Percentiles rank a stretch among this genome's conserved stretches.
These are phyloP conservation scores for Sebastes fasciatus DNA, from an alignment of 2,113 vertebrate species.

Conservation along the genomic window DNA sequence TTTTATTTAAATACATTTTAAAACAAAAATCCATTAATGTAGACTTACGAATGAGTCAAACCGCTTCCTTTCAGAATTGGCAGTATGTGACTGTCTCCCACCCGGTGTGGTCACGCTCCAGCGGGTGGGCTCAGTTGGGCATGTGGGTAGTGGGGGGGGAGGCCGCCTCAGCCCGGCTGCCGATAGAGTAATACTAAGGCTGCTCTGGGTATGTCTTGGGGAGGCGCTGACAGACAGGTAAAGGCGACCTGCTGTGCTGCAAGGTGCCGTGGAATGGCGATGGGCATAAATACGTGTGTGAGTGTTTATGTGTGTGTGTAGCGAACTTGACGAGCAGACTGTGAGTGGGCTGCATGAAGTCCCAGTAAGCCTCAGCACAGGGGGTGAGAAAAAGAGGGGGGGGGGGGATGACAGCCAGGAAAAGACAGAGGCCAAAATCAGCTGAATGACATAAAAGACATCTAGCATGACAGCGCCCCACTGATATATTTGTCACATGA, in stretches of 20 bases:
- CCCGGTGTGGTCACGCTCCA: slow-evolving; percentile 57
- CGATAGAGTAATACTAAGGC: slow-evolving; percentile 53
- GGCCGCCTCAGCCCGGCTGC: slow-evolving; percentile 40
- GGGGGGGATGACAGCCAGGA: slow-evolving; percentile 17
- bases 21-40: slow-evolving; percentile 27
- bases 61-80: slow-evolving; percentile 52
- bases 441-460: slow-evolving; percentile 37
- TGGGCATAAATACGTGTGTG: slow-evolving; percentile 29
- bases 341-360: slow-evolving; percentile 75
- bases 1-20: slow-evolving; percentile 22
- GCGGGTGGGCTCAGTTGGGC: slow-evolving; percentile 33
- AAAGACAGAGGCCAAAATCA: slow-evolving; percentile 29
- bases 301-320: slow-evolving; percentile 21
- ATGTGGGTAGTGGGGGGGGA: background rate
- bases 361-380: slow-evolving; percentile 32
- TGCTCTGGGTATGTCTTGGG: slow-evolving; percentile 51
- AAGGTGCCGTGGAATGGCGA: slow-evolving; percentile 45
- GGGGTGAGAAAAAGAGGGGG: slow-evolving; percentile 18
- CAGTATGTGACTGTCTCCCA: slow-evolving; percentile 46
- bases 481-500: slow-evolving; percentile 40
- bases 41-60: slow-evolving; percentile 36
- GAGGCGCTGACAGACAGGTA: slow-evolving; percentile 60
- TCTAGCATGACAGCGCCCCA: background rate
- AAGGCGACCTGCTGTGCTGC: slow-evolving; percentile 58
- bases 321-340: slow-evolving; percentile 62